Base-by-base conservation (phyloP, 1,140 invertebrate species). In the Eciton burchellii region DNA sequence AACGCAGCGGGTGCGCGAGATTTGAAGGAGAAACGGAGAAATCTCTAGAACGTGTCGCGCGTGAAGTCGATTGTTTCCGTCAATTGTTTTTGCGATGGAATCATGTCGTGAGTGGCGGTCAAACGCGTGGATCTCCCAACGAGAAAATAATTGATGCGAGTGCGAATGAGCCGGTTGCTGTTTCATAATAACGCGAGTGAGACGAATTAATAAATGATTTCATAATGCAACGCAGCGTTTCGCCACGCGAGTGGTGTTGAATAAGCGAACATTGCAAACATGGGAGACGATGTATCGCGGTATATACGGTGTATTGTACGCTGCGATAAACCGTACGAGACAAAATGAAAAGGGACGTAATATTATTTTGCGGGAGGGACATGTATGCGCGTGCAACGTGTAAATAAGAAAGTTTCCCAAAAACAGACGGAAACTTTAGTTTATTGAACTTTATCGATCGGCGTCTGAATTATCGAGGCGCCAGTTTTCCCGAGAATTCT, bases 121-220 rank as follows among this genome's bases (percentile, higher is more conserved):
- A 35, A 35, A 35, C 35, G 6, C 14, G 5, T 1, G 9, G 66
- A 19, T 43, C 21, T 54, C 43, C 47, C 1, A 21, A 16, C 29
- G 16, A 68, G 11, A 45, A 19, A 68, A 68, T 77, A 54, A 77
- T 66, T 66, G 24, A 77, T 56, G 9, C 24, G 35, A 26, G 16
- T n/a, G n/a, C 43, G 66, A 54, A 77, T 66, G 8, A 26, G 21
- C 43, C 16, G 16, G 41, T n/a, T n/a, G n/a, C 14, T 35, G 16
- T 63, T 12, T 6, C 45, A 5, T 43, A n/a, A 9, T 14, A 9
- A 35, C 3, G 65, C 6, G 19, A 41, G 0, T 72, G 35, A 41
- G 14, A 71, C 12, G 14, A 26, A 62, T 74, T 74, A 43, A 66
- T 54, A 54, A 66, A 66, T 76, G 54, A 77, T 66, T 54, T n/a